Conservation (phyloP, 2,888 invertebrate species). For the Timema podura region DNA sequence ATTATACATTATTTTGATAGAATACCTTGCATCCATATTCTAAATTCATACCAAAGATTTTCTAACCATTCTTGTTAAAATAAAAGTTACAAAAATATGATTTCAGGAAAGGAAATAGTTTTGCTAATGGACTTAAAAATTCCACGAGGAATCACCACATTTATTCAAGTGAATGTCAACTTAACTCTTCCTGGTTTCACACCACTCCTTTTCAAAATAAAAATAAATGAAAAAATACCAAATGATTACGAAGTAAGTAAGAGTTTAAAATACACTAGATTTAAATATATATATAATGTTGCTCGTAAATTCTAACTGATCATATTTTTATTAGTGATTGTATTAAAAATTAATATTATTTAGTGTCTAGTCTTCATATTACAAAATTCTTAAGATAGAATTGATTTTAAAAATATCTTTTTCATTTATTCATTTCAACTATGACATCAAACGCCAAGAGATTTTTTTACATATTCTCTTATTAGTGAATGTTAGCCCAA, state of each 20-base stretch:
- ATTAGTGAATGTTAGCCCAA: no score
- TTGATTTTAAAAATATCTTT: no score
- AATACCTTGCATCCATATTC: no score
- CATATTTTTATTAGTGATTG: not conserved
- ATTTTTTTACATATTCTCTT: no score
- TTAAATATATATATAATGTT: no score
- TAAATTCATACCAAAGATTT: not conserved
- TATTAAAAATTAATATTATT: not conserved
- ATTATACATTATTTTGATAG: no score
- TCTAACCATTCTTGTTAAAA: not conserved
- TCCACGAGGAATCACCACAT: conserved; percentile 63
- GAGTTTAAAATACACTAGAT: not conserved
- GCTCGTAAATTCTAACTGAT: no score
- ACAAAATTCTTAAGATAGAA: no score
- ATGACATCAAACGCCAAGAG: no score
- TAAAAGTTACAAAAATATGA: no score
- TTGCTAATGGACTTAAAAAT: conserved; percentile 55
- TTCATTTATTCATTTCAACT: no score
- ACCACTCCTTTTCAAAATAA: conserved; percentile 63
- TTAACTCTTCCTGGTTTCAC: conserved; percentile 67
- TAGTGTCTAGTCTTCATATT: not conserved
- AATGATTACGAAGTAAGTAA: conserved; percentile 64
- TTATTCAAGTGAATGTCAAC: conserved; percentile 66
- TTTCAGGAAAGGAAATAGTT: conserved; percentile 52
- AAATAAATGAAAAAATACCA: conserved; percentile 62